Percentiles rank a stretch among this genome's conserved stretches.
Conservation (phyloP, 1,140 invertebrate genomes). For the Apis laboriosa region DNA sequence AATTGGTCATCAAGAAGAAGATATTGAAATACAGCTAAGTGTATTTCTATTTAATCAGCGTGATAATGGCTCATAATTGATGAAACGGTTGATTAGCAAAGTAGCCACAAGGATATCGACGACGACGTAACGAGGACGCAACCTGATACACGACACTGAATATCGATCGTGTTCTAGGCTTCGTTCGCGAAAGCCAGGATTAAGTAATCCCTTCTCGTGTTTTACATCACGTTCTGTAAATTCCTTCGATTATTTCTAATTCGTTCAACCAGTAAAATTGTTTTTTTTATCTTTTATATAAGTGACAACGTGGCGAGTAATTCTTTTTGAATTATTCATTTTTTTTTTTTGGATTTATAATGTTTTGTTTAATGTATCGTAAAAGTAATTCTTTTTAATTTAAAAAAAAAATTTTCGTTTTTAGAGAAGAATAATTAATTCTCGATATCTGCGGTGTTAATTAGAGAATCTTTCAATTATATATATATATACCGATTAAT, state of each 20-base stretch:
- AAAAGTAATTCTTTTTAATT: too few relatives aligned
- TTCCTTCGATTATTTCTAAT: background rate
- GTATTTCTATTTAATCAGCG: background rate
- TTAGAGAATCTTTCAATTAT: background rate
- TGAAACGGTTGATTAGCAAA: conserved; percentile 20
- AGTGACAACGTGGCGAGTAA: background rate
- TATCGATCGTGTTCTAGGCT: conserved; percentile 31
- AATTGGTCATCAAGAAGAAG: too few relatives aligned
- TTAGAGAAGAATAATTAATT: too few relatives aligned
- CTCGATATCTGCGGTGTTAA: too few relatives aligned
- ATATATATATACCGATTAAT: conserved; percentile 11
- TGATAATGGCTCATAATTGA: background rate
- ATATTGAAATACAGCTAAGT: too few relatives aligned
- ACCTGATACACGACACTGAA: conserved; percentile 5
- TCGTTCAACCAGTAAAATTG: background rate
- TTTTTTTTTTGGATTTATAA: too few relatives aligned
- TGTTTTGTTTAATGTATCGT: too few relatives aligned
- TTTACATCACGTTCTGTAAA: conserved; percentile 21
- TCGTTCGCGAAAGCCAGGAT: conserved; percentile 10
- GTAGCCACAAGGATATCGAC: background rate
- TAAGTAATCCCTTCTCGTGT: conserved; percentile 1
- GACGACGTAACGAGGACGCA: conserved; percentile 1
- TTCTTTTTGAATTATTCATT: background rate
- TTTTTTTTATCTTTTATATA: background rate
- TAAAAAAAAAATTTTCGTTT: too few relatives aligned